A percentile compares a stretch with the other conserved stretches of the same genome.
Conservation (phyloP, 1,140 invertebrate genomes). For the Leptonema lineaticorne region DNA sequence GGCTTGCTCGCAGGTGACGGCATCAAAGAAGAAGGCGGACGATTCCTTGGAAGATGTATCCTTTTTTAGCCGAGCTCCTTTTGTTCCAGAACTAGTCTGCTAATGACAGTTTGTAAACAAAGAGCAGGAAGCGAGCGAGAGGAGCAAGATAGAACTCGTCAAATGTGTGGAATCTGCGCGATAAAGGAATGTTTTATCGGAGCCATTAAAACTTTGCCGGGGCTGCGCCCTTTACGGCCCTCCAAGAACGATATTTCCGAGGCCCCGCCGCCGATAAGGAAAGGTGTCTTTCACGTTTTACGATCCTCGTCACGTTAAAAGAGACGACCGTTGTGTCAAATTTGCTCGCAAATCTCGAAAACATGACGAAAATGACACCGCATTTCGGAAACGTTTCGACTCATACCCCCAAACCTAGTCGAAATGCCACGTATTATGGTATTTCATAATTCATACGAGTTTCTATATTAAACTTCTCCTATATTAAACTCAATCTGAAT, state of each 20-base stretch:
- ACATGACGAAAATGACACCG: neutral
- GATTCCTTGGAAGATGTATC: neutral
- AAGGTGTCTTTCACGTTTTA: slow-evolving; percentile 20
- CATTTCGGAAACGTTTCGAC: neutral
- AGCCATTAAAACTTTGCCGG: slow-evolving; percentile 31
- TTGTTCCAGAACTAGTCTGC: slow-evolving; percentile 15
- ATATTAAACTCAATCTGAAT: no score
- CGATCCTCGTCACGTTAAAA: slow-evolving; percentile 13
- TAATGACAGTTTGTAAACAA: slow-evolving; percentile 37
- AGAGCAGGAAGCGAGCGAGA: slow-evolving; percentile 9
- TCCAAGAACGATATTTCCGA: neutral
- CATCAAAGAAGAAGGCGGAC: neutral
- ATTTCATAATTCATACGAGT: no score
- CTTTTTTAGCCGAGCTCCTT: slow-evolving; percentile 10
- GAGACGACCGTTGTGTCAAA: neutral
- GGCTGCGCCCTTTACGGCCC: slow-evolving; percentile 7
- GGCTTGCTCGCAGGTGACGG: neutral
- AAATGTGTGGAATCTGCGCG: slow-evolving; percentile 30
- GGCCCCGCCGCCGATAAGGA: slow-evolving; percentile 14
- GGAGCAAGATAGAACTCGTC: no score
- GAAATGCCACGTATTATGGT: no score
- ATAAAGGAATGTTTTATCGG: slow-evolving; percentile 35
- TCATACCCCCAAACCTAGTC: no score
- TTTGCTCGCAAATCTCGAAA: neutral
- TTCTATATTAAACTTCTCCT: no score